Base-by-base conservation (phyloP, 1,140 invertebrate species). In the Phthorimaea operculella region DNA sequence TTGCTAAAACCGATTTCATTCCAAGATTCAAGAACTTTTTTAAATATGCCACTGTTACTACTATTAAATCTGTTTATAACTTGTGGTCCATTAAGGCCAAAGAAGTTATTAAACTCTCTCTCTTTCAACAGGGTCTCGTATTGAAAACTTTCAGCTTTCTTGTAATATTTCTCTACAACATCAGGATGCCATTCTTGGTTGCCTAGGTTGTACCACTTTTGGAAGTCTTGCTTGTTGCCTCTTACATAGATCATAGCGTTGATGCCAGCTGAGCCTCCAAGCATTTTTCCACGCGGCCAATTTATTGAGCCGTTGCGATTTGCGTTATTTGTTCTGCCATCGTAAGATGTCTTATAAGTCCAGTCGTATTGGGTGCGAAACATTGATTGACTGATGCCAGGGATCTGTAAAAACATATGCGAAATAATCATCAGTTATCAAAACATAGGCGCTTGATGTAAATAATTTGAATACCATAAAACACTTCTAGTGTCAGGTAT, bases 171-270 rank as follows among this genome's bases (percentile, higher is more conserved):
- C 0, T 94, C 70, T 0, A 94, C 92, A 21, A 92, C 88, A 0
- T 92, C 83, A 77, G 94, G 98, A 2, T 91, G 91, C 97, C 97
- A 98, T 1, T 93, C 92, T 0, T 88, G 73, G 69, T 96, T 94
- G 0, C 96, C 96, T 15, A 90, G 55, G 33, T 88, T 84, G 42
- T 92, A 92, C 97, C 97, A 98, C 10, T 90, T 76, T 63, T 98
- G 92, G 65, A 96, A 98, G 70, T 99, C 96, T 10, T 88, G 76
- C 57, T 85, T 88, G 76, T 91, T 87, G 39, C 92, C 96, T 60
- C 96, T 86, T 0, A 96, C 93, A 74, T 98, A 98, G 0, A 97
- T 87, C 96, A 98, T 97, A 62, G 96, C 97, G 71, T 98, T 98
- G 0, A 97, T 79, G 0, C 93, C 92, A 33, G 92, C 94, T 0